Base-by-base conservation (phyloP, 2,113 vertebrate species). In the Hemiprocne comata region DNA sequence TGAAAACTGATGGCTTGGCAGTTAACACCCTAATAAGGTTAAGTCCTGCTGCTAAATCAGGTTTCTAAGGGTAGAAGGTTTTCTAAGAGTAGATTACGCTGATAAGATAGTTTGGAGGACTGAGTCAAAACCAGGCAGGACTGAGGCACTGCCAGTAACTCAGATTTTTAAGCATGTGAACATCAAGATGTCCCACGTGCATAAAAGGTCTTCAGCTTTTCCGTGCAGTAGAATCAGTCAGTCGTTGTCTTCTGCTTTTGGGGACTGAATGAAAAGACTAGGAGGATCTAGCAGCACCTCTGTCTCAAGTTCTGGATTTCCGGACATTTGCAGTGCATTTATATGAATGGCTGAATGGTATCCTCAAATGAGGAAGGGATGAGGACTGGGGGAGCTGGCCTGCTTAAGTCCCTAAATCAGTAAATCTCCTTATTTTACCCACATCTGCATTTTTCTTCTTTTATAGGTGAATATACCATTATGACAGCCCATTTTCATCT, bases 401-500 rank as follows among this genome's bases (percentile, higher is more conserved):
- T 82, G 1, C 2, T 65, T 60, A 70, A 72, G 36, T 69, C 29
- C 26, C 23, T 44, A 36, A 54, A 62, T 70, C 18, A 20, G 8
- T 61, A 73, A 64, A 2, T 12, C 26, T 87, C 60, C 20, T 79
- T 77, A 36, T 67, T 85, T 91, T 88, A 86, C 57, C 44, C 70
- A 66, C 19, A n/a, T 72, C 9, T 7, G 1, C 13, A 6, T 76
- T 87, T 93, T 92, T 93, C 23, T 89, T 48, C 62, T 76, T 76
- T 14, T 42, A 7, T 97, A 99, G 99, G 99, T 24, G 98, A 99
- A 93, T 99, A 99, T 95, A 99, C 99, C 3, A 98, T 99, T 87
- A 99, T 99, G 99, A 99, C 99, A 92, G 99, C 99, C 46, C 99
- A 99, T 91, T 99, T 99, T 97, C 99, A 99, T 95, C 98, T 99